Evolutionary conservation across 2,797 vertebrate species (phyloP).

Genomic region (Hyperoplus immaculatus): DNA sequence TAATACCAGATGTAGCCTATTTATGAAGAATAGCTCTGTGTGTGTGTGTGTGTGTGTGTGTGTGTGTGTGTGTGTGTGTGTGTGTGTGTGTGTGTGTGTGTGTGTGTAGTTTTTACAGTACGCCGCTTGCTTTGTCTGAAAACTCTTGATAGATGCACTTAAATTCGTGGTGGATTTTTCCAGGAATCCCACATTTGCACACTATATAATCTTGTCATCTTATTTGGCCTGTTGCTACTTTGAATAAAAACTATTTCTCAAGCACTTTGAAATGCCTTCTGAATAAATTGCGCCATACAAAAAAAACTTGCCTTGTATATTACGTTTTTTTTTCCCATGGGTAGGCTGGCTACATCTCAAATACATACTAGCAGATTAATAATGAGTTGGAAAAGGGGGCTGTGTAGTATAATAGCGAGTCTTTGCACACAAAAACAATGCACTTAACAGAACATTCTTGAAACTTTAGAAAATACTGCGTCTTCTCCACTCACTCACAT

Average conservation of each 20-base stretch:
- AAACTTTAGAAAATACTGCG: constrained; percentile 71
- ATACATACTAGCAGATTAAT: constrained; percentile 82
- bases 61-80: too few relatives aligned
- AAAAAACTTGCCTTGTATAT: too few relatives aligned
- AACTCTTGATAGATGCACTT: constrained; percentile 33
- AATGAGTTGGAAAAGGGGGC: constrained; percentile 74
- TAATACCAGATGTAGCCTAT: constrained; percentile 63
- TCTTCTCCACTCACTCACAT: constrained; percentile 75
- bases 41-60: neutral
- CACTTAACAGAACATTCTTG: constrained; percentile 71
- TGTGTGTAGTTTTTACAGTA: neutral
- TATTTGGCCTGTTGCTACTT: constrained; percentile 70
- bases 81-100: too few relatives aligned
- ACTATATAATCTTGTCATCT: constrained; percentile 67
- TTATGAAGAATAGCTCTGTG: constrained; percentile 35
- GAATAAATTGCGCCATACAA: too few relatives aligned
- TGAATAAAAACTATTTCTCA: neutral
- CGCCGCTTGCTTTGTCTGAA: constrained; percentile 26
- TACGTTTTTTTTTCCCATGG: constrained; percentile 83
- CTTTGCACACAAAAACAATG: constrained; percentile 87
- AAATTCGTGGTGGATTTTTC: constrained; percentile 44
- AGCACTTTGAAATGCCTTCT: too few relatives aligned
- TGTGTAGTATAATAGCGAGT: constrained; percentile 71
- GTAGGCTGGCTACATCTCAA: constrained; percentile 77
- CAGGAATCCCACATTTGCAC: constrained; percentile 52